Conservation (phyloP, 2,888 invertebrate species). For the Tenthredo distinguenda region DNA sequence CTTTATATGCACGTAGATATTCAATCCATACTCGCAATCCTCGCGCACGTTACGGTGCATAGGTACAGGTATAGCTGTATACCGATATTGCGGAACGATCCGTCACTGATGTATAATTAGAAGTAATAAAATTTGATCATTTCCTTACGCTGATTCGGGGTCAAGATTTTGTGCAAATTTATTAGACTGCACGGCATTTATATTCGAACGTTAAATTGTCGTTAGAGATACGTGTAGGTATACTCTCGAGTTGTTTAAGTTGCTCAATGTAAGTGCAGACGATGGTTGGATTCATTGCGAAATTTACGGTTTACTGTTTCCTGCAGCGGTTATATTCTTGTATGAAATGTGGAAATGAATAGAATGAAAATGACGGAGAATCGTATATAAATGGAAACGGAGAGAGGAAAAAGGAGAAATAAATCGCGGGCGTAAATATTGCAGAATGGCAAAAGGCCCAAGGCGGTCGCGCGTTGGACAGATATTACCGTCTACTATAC, state of each 20-base stretch:
- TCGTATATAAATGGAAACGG: background rate
- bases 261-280: slow-evolving; percentile 4
- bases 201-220: background rate
- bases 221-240: background rate
- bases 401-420: background rate
- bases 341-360: background rate
- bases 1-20: background rate
- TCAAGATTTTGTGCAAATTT: background rate
- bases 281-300: background rate
- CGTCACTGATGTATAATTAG: slow-evolving; percentile 15
- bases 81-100: background rate
- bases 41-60: background rate
- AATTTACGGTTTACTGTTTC: background rate
- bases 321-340: background rate
- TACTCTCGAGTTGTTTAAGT: background rate
- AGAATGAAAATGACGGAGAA: background rate
- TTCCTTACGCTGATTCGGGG: background rate
- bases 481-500: background rate
- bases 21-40: background rate
- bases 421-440: background rate
- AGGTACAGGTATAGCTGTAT: background rate
- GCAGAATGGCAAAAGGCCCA: background rate
- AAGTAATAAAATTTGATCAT: slow-evolving; percentile 6
- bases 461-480: background rate
- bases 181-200: background rate